phyloP scores from a whole-genome alignment of 2,888 invertebrate species.

The Agrenia bidenticulata region DNA sequence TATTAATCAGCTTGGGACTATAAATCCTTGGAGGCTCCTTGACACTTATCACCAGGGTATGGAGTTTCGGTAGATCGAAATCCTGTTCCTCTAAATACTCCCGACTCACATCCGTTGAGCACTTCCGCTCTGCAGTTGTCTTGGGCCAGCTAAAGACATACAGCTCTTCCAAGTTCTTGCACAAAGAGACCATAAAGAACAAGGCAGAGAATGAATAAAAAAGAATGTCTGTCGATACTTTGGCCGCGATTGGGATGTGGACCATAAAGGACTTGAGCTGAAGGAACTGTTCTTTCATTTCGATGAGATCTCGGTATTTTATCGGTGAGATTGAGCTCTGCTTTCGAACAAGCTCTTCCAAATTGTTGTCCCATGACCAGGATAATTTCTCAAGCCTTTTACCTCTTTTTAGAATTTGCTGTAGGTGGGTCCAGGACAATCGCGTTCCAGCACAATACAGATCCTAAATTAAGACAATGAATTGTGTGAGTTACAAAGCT shows the following conservation, averaged over 20 bases:
- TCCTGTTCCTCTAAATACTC: slow-evolving; percentile 34
- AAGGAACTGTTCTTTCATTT: slow-evolving; percentile 27
- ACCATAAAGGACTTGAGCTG: slow-evolving; percentile 32
- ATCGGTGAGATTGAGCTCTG: slow-evolving; percentile 1
- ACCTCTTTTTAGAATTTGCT: slow-evolving; percentile 35
- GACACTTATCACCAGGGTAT: slow-evolving; percentile 39
- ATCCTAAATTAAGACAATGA: slow-evolving; percentile 25
- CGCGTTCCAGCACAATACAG: slow-evolving; percentile 42
- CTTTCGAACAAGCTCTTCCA: slow-evolving; percentile 33
- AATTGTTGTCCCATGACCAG: slow-evolving; percentile 46
- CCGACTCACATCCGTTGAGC: slow-evolving; percentile 28
- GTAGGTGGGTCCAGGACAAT: slow-evolving; percentile 44
- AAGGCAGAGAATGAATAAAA: slow-evolving; percentile 39
- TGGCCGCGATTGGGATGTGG: slow-evolving; percentile 39
- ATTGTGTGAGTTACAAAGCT: not conserved
- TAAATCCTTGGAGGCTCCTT: slow-evolving; percentile 43
- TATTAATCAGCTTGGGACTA: slow-evolving; percentile 32
- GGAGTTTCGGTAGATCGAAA: slow-evolving; percentile 38
- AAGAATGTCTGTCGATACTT: slow-evolving; percentile 36
- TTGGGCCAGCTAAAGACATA: slow-evolving; percentile 48
- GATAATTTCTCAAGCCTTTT: slow-evolving; percentile 30
- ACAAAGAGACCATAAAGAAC: slow-evolving; percentile 42
- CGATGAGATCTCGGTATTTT: slow-evolving; percentile 24
- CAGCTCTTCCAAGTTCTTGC: slow-evolving; percentile 43
- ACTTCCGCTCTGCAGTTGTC: slow-evolving; percentile 40